These are phyloP conservation scores for Siderastrea radians DNA, from an alignment of 92 coral and sea anemone species.

Conservation along the genomic window DNA sequence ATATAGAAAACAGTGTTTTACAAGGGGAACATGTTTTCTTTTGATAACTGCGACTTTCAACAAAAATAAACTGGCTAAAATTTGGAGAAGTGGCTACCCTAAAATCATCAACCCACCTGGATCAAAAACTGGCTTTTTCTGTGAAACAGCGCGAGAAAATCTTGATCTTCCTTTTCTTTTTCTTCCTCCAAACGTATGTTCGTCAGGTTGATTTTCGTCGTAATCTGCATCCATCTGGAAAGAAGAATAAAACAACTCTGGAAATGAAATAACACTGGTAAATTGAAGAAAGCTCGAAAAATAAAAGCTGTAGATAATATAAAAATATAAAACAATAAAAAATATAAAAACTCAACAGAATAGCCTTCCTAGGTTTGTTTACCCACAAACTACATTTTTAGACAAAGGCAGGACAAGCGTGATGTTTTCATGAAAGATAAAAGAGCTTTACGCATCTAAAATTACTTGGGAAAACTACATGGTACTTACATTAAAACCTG, in stretches of 20 bases:
- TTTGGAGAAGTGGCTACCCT: neutral
- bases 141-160: slow-evolving; percentile 77
- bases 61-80: too few species aligned
- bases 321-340: neutral
- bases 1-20: too few species aligned
- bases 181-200: slow-evolving; percentile 46
- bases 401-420: neutral
- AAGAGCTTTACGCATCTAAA: too few species aligned
- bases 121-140: slow-evolving; percentile 84
- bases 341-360: neutral
- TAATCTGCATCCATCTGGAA: slow-evolving; percentile 98
- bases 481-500: slow-evolving; percentile 86
- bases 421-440: neutral
- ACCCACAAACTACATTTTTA: too few species aligned
- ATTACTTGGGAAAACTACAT: neutral
- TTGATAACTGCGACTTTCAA: too few species aligned
- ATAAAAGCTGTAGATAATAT: too few species aligned
- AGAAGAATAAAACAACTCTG: neutral
- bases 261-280: neutral
- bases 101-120: slow-evolving; percentile 72
- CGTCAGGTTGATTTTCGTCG: slow-evolving; percentile 48
- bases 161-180: slow-evolving; percentile 70
- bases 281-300: too few species aligned
- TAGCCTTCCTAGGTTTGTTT: too few species aligned
- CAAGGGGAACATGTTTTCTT: too few species aligned